These are phyloP conservation scores for Dinocampus coccinellae DNA, from an alignment of 2,888 invertebrate species.

Conservation along the genomic window DNA sequence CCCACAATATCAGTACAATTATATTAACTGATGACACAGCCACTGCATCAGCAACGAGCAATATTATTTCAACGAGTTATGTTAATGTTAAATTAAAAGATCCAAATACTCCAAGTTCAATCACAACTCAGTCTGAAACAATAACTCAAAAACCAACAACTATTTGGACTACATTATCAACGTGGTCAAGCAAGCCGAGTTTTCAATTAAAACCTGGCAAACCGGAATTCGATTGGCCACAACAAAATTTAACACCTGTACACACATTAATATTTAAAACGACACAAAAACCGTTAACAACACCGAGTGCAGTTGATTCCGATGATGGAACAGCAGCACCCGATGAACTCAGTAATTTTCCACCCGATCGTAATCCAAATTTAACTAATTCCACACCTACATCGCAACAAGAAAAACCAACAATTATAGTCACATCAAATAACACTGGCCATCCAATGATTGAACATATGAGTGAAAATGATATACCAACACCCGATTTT, in stretches of 20 bases:
- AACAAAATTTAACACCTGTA: conserved; percentile 40
- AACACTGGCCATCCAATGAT: conserved; percentile 48
- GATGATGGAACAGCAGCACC: conserved; percentile 76
- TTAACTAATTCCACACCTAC: conserved; percentile 78
- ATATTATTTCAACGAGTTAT: conserved; percentile 64
- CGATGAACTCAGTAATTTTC: conserved; percentile 84
- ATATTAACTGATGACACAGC: conserved; percentile 54
- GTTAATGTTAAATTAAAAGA: conserved; percentile 65
- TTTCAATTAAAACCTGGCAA: conserved; percentile 59
- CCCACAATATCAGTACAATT: conserved; percentile 66
- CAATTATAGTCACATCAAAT: conserved; percentile 64
- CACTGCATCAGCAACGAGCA: conserved; percentile 51
- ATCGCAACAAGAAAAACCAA: conserved; percentile 68
- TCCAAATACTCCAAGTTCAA: conserved; percentile 46
- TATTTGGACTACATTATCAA: conserved; percentile 59
- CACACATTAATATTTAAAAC: conserved; percentile 49
- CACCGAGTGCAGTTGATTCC: conserved; percentile 46
- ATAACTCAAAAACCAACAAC: conserved; percentile 53
- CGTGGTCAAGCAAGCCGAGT: conserved; percentile 61
- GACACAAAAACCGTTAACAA: conserved; percentile 31
- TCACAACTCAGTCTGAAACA: background rate
- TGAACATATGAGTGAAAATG: conserved; percentile 73
- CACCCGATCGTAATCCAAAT: conserved; percentile 87
- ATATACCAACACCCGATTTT: conserved; percentile 83
- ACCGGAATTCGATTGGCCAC: conserved; percentile 41